phyloP scores from a whole-genome alignment of 1,140 invertebrate genomes.

The Drosophila baimaii region DNA sequence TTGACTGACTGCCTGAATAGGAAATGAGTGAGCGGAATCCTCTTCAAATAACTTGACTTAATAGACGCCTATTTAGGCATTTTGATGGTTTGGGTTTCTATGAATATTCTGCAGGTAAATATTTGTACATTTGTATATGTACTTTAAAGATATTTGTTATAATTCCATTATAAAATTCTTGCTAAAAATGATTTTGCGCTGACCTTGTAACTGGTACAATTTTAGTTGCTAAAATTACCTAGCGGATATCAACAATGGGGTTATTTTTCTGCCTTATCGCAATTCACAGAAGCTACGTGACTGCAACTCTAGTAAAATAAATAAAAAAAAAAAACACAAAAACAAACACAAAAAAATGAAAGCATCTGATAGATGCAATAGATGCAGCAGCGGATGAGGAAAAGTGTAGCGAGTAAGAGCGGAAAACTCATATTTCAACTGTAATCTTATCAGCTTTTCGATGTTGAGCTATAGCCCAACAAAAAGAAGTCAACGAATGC shows the following conservation, averaged over 20 bases:
- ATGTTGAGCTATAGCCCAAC: constrained; percentile 69
- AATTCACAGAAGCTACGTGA: constrained; percentile 52
- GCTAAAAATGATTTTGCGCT: background rate
- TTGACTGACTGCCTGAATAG: constrained; percentile 35
- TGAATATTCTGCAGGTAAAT: background rate
- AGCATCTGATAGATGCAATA: constrained; percentile 10
- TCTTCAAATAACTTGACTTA: constrained; percentile 8
- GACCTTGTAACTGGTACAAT: constrained; percentile 5
- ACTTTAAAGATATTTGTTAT: too few species aligned
- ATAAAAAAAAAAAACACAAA: constrained; percentile 4
- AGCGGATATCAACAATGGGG: constrained; percentile 1
- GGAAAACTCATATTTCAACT: constrained; percentile 70
- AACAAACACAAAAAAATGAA: constrained; percentile 10
- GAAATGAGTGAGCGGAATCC: constrained; percentile 20
- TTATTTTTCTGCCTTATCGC: constrained; percentile 2
- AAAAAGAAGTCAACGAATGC: constrained; percentile 7
- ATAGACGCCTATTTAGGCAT: constrained; percentile 11
- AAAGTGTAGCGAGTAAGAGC: background rate
- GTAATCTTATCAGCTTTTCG: constrained; percentile 76
- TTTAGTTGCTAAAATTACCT: background rate
- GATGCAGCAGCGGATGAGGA: background rate
- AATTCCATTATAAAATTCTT: background rate
- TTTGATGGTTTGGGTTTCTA: background rate
- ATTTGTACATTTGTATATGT: too few species aligned
- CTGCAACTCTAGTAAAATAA: constrained; percentile 31